Evolutionary conservation across 2,888 invertebrate species (phyloP).

Genomic region (Tetanocera ferruginea): DNA sequence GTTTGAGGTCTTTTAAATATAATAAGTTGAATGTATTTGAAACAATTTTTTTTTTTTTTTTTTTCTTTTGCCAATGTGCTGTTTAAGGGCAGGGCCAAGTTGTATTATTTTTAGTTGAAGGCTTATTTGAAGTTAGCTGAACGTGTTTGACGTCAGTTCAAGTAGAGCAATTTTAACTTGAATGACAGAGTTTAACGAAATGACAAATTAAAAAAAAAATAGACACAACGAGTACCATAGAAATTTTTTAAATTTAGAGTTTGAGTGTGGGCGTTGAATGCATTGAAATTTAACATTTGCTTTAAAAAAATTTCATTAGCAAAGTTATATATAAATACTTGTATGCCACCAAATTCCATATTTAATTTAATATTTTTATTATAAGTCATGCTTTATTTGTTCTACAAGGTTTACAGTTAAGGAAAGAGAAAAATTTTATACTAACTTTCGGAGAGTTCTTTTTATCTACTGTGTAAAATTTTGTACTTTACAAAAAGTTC

Average conservation of each 20-base stretch:
- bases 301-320: not conserved
- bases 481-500: not conserved
- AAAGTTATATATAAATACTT: not conserved
- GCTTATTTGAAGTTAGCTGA: not conserved
- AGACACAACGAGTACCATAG: not conserved
- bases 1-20: conserved; percentile 7
- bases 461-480: not conserved
- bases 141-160: not conserved
- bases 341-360: not conserved
- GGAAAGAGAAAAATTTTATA: not conserved
- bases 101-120: not conserved
- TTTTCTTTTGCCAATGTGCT: not conserved
- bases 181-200: not conserved
- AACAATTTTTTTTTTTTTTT: not conserved
- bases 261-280: not conserved
- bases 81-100: conserved; percentile 3
- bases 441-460: not conserved
- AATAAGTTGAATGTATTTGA: not conserved
- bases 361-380: not conserved
- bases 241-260: not conserved
- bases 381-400: not conserved
- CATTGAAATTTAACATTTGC: not conserved
- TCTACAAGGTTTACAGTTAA: not conserved
- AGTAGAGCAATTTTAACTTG: not conserved
- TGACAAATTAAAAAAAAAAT: not conserved